Conservation (phyloP, 1,140 invertebrate species). For the Eumaeus atala region DNA sequence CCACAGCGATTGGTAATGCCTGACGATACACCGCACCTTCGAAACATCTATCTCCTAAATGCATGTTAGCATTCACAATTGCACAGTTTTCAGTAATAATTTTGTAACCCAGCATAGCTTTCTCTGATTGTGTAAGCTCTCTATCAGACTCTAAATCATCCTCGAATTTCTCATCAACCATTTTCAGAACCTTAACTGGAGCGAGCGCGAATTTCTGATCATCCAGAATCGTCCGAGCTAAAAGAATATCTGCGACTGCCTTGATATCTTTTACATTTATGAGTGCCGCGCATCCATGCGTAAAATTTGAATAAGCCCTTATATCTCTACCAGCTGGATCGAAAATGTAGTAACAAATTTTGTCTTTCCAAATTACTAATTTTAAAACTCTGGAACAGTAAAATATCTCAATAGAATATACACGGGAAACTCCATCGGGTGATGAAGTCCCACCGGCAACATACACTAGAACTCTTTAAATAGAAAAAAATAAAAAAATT, state of each 20-base stretch:
- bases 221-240: conserved; percentile 65
- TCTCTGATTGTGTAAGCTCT: conserved; percentile 59
- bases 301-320: conserved; percentile 53
- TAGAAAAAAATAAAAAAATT: no score
- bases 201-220: conserved; percentile 72
- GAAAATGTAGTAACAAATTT: conserved; percentile 72
- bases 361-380: conserved; percentile 73
- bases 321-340: conserved; percentile 68
- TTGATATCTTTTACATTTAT: conserved; percentile 69
- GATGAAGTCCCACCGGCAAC: no score
- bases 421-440: no score
- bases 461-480: no score
- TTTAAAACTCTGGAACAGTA: conserved; percentile 51
- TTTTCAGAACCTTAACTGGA: conserved; percentile 63
- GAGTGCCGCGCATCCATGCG: conserved; percentile 65
- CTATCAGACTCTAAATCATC: conserved; percentile 67
- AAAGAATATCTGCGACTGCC: conserved; percentile 64
- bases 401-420: no score
- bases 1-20: conserved; percentile 65
- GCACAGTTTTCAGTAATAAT: conserved; percentile 72
- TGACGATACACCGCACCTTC: conserved; percentile 71
- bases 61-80: conserved; percentile 72
- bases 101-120: conserved; percentile 68
- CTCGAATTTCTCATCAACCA: conserved; percentile 58
- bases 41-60: conserved; percentile 73